phyloP scores from a whole-genome alignment of 2,888 invertebrate species.

The Mythimna impura region DNA sequence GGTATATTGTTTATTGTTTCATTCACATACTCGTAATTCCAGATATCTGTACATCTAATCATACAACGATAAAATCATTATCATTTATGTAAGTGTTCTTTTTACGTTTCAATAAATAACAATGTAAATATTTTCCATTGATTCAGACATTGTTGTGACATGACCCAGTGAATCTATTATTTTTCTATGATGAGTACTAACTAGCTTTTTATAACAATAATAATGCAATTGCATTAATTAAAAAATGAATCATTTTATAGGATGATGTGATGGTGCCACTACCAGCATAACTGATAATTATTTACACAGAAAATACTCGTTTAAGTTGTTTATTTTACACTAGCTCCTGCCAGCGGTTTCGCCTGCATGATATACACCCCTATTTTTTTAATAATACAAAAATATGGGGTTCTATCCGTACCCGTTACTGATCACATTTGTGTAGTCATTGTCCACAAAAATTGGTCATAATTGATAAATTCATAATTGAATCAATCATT shows the following conservation, averaged over 20 bases:
- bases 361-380: too few relatives aligned
- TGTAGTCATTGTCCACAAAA: too few relatives aligned
- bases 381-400: too few relatives aligned
- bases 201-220: slow-evolving; percentile 6
- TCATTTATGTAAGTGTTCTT: not conserved
- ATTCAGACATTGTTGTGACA: not conserved
- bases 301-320: not conserved
- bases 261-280: slow-evolving; percentile 32
- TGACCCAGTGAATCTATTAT: not conserved
- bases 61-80: slow-evolving; percentile 12
- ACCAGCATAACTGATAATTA: slow-evolving; percentile 24
- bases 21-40: not conserved
- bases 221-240: slow-evolving; percentile 31
- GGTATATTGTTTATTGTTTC: not conserved
- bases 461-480: too few relatives aligned
- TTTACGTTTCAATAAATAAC: too few relatives aligned
- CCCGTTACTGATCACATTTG: too few relatives aligned
- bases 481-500: too few relatives aligned
- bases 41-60: not conserved
- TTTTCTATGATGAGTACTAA: slow-evolving; percentile 6
- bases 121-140: too few relatives aligned
- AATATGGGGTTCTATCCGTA: too few relatives aligned
- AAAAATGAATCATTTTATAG: slow-evolving; percentile 36
- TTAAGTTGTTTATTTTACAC: slow-evolving; percentile 13
- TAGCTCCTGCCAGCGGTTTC: too few relatives aligned